These are phyloP conservation scores for Agrotis ipsilon DNA, from an alignment of 2,888 invertebrate genomes.

Conservation along the genomic window DNA sequence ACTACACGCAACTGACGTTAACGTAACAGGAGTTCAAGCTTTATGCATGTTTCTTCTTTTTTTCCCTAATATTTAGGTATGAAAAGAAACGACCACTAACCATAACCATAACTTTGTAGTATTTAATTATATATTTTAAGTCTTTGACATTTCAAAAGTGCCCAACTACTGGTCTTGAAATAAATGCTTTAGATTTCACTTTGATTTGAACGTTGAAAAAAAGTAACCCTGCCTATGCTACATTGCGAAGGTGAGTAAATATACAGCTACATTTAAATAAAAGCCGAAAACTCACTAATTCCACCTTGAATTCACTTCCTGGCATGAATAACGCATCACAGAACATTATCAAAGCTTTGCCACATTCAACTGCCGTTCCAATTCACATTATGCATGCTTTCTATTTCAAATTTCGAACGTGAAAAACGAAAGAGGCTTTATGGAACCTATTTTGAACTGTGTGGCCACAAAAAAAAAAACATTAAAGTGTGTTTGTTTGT, in stretches of 20 bases:
- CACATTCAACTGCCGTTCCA: conserved; percentile 42
- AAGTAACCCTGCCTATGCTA: neutral
- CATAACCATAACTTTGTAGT: too few relatives aligned
- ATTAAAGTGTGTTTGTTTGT: neutral
- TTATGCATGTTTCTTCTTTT: too few relatives aligned
- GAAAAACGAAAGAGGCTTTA: conserved; percentile 1
- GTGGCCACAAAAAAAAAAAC: neutral
- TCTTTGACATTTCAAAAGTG: too few relatives aligned
- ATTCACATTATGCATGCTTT: conserved; percentile 35
- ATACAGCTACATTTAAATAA: conserved; percentile 5
- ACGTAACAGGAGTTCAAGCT: too few relatives aligned
- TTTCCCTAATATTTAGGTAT: too few relatives aligned
- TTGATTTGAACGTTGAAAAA: too few relatives aligned
- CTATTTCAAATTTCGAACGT: conserved; percentile 30
- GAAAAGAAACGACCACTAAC: too few relatives aligned
- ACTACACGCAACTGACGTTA: too few relatives aligned
- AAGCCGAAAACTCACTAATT: conserved; percentile 20
- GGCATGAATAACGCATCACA: conserved; percentile 57
- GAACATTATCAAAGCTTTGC: conserved; percentile 55
- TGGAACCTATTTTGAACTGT: neutral
- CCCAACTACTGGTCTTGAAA: too few relatives aligned
- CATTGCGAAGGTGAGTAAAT: neutral
- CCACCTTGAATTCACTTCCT: conserved; percentile 22
- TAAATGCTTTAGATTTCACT: too few relatives aligned
- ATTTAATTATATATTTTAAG: too few relatives aligned